Evolutionary conservation across 2,113 vertebrate genomes (phyloP).

Genomic region (Anhinga anhinga): DNA sequence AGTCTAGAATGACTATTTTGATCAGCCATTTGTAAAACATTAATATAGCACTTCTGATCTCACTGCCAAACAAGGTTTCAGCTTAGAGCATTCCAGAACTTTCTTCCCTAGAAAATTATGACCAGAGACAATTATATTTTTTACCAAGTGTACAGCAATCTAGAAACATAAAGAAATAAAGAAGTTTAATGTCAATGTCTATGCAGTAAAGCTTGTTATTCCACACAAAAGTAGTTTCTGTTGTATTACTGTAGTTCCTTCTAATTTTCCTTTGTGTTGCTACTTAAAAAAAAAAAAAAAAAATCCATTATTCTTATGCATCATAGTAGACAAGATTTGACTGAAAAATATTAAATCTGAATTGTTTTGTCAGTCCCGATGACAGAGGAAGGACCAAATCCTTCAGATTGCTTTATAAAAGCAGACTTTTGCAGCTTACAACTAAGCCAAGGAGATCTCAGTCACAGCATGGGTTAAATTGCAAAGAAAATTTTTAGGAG

Average conservation of each 20-base stretch:
- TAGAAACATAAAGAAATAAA: background rate
- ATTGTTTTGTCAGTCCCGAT: background rate
- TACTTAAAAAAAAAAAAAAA: background rate
- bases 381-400: background rate
- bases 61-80: background rate
- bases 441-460: background rate
- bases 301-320: background rate
- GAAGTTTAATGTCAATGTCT: background rate
- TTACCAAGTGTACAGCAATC: background rate
- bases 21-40: background rate
- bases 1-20: background rate
- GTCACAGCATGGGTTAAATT: background rate
- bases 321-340: background rate
- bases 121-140: background rate
- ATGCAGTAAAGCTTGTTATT: background rate
- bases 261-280: background rate
- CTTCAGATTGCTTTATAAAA: background rate
- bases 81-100: background rate
- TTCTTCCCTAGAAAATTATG: background rate
- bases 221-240: background rate
- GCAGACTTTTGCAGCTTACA: background rate
- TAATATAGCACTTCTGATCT: background rate
- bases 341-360: slow-evolving; percentile 22
- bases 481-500: background rate
- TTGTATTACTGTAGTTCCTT: background rate